A percentile compares a stretch with the other conserved stretches of the same genome.
Conservation (phyloP, 2,113 vertebrate genomes). For the Ochotona princeps region DNA sequence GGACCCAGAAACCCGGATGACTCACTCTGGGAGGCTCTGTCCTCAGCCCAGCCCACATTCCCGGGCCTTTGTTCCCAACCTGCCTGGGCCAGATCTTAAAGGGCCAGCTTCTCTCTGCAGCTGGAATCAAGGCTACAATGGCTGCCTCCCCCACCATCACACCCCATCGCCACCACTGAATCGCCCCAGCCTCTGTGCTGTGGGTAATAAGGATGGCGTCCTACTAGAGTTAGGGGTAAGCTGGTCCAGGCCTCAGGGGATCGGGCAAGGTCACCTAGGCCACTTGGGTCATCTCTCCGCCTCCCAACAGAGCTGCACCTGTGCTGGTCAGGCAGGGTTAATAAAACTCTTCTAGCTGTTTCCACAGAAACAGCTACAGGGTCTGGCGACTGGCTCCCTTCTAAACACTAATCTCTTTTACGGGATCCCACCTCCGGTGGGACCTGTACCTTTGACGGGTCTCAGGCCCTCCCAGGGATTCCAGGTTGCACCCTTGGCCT, state of each 20-base stretch:
- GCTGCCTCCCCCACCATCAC: no score
- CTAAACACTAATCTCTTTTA: background rate
- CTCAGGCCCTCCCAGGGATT: background rate
- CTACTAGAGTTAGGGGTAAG: background rate
- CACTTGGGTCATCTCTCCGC: background rate
- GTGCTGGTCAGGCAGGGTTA: background rate
- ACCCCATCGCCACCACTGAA: background rate
- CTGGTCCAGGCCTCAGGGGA: background rate
- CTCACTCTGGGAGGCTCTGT: constrained; percentile 50
- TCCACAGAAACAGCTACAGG: background rate
- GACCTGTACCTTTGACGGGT: background rate
- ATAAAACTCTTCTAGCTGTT: background rate
- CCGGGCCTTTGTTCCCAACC: constrained; percentile 62
- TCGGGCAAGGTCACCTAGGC: background rate
- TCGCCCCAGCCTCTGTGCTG: background rate
- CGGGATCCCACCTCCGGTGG: background rate
- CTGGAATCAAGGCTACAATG: background rate
- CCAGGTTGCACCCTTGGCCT: background rate
- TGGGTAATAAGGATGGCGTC: background rate
- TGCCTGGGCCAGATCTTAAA: constrained; percentile 58
- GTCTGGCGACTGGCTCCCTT: background rate
- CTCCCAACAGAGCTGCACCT: background rate
- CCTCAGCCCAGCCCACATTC: constrained; percentile 60
- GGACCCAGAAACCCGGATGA: constrained; percentile 40
- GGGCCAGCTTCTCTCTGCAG: constrained; percentile 52